Evolutionary conservation across 1,140 invertebrate species (phyloP), one percentile per base, ranked within the genome.

Genomic region (Sycophaga agraensis): DNA sequence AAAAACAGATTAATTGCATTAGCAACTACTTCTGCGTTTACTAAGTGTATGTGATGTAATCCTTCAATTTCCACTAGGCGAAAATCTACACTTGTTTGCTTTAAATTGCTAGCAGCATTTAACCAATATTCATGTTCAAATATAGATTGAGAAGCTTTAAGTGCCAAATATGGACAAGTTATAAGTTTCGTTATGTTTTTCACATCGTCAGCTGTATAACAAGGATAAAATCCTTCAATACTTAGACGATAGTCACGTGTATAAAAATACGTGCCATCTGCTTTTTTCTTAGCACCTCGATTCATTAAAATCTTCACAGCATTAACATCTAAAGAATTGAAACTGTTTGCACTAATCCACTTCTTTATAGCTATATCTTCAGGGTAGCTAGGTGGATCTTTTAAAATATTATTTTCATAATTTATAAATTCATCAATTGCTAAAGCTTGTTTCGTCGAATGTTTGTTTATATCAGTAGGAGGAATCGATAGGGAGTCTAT

Each of bases 21-120:
- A 4, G 84, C 82, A 59, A 90, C 73, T 59, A 73, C 71, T 67
- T 87, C 80, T 1, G 89, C 85, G 66, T 88, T 79, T 55, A 86
- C 89, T 39, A 92, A 80, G 74, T 93, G 90, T 9, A 89, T 78
- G 74, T 91, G 89, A 79, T 93, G 91, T 7, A 83, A 86, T 12
- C 89, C 89, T n/a, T 85, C 81, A 1, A 91, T 73, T 64, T 84
- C 81, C 46, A 86, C 78, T 59, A 82, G 84, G 67, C 85, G 80
- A 70, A 88, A 90, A 28, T 84, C 78, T 1, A 77, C 73, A 69
- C 84, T 87, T 50, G 73, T 73, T 54, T 76, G 73, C 55, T 77
- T 82, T 22, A 90, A 70, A 8, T 85, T 68, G 31, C 84, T 78
- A 2, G 86, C 37, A 39, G 85, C 80, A 59, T 84, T 81, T 26